Conservation (phyloP, 30 jellyfish, hydroid and myxozoan species). For the Turritopsis rubra region DNA sequence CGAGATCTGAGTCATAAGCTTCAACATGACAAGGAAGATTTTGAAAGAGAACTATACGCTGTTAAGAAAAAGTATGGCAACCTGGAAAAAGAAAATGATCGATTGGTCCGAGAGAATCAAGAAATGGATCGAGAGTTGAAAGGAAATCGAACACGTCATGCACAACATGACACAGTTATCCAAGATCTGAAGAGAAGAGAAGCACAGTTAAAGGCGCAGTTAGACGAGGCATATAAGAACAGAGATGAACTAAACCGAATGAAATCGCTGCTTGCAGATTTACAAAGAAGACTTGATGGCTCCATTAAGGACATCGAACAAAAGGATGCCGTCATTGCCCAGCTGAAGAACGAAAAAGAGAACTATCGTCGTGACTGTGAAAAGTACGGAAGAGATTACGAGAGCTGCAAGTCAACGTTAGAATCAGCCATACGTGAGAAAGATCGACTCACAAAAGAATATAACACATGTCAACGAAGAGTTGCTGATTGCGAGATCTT, state of each 20-base stretch:
- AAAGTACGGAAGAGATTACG: constrained; percentile 57
- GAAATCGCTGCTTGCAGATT: constrained; percentile 54
- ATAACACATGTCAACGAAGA: constrained; percentile 48
- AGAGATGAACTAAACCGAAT: constrained; percentile 84
- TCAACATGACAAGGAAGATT: constrained; percentile 88
- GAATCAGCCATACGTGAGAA: constrained; percentile 76
- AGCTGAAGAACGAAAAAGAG: constrained; percentile 70
- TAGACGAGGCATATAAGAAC: constrained; percentile 89
- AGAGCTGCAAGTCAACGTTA: constrained; percentile 49
- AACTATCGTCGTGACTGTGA: constrained; percentile 69
- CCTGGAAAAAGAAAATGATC: constrained; percentile 75
- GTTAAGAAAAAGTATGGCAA: constrained; percentile 52
- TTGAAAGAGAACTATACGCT: constrained; percentile 65
- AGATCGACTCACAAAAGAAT: constrained; percentile 74
- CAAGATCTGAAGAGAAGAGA: constrained; percentile 81
- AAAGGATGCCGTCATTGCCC: constrained; percentile 43
- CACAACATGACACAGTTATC: constrained; percentile 67
- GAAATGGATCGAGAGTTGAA: constrained; percentile 81
- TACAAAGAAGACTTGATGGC: constrained; percentile 73
- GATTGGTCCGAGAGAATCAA: constrained; percentile 61
- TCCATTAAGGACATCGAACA: constrained; percentile 49
- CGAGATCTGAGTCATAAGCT: constrained; percentile 80
- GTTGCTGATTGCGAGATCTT: constrained; percentile 69
- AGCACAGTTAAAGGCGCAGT: constrained; percentile 71
- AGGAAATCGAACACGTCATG: constrained; percentile 30